Percentiles rank a stretch among this genome's conserved stretches.
Conservation (phyloP, 2,797 vertebrate species). For the Sparus aurata region DNA sequence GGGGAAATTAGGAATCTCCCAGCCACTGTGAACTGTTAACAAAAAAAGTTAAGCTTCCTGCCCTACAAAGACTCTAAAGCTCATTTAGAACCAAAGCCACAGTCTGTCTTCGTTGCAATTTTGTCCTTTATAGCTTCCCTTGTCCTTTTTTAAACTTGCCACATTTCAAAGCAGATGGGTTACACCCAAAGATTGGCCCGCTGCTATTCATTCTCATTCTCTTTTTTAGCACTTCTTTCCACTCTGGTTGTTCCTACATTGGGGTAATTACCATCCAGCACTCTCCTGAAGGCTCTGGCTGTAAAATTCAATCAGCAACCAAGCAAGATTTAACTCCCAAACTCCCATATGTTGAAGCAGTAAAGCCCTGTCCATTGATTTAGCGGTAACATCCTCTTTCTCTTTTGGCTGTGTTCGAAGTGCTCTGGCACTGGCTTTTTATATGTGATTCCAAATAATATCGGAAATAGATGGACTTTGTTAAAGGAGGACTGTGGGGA, state of each 20-base stretch:
- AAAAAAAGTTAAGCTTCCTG: constrained; percentile 40
- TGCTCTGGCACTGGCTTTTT: constrained; percentile 47
- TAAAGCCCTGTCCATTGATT: constrained; percentile 78
- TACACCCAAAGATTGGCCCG: constrained; percentile 57
- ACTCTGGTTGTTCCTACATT: constrained; percentile 76
- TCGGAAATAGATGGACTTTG: constrained; percentile 61
- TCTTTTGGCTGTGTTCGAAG: constrained; percentile 56
- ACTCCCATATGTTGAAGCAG: constrained; percentile 79
- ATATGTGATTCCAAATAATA: constrained; percentile 62
- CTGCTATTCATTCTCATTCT: constrained; percentile 77
- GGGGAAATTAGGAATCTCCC: constrained; percentile 35
- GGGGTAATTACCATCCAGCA: constrained; percentile 81
- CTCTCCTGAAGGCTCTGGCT: constrained; percentile 76
- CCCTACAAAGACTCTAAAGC: constrained; percentile 39
- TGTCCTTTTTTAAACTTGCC: constrained; percentile 64
- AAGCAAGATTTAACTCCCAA: constrained; percentile 82
- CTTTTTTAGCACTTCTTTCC: constrained; percentile 76
- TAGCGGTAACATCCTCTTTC: constrained; percentile 63
- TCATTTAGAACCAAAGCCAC: constrained; percentile 58
- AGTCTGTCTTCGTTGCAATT: constrained; percentile 54
- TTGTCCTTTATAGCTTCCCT: constrained; percentile 62
- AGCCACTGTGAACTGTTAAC: constrained; percentile 39
- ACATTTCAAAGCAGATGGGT: constrained; percentile 75
- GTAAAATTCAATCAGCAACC: constrained; percentile 84
- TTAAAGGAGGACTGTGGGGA: constrained; percentile 32